Evolutionary conservation across 2,797 vertebrate genomes (phyloP).

Genomic region (Pelobates cultripes): DNA sequence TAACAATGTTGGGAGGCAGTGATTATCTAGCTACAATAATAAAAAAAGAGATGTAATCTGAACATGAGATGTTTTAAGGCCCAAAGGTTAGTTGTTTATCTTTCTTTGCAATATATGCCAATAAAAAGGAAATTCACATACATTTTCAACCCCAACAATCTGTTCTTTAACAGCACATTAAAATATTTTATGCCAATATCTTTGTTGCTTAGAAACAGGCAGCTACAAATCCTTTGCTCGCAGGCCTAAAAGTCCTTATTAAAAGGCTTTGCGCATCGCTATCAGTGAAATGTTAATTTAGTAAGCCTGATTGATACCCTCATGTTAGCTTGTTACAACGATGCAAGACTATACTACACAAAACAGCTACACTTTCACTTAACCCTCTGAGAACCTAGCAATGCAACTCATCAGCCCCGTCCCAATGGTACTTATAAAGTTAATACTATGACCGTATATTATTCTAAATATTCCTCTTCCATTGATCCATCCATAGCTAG

Average conservation of each 20-base stretch:
- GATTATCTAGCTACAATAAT: not conserved
- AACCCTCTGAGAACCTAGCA: too few species aligned
- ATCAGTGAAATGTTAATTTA: conserved; percentile 71
- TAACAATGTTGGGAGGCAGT: not conserved
- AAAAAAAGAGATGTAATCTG: conserved; percentile 7
- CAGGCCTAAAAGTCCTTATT: conserved; percentile 67
- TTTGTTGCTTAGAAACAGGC: conserved; percentile 71
- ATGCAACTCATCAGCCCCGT: not conserved
- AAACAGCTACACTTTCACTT: too few species aligned
- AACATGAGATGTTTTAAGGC: conserved; percentile 6
- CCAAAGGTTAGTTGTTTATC: conserved; percentile 64
- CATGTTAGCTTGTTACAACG: conserved; percentile 49
- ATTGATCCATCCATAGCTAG: too few species aligned
- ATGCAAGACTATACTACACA: too few species aligned
- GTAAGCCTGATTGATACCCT: conserved; percentile 66
- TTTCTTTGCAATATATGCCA: conserved; percentile 62
- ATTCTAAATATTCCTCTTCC: too few species aligned
- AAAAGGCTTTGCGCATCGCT: conserved; percentile 68
- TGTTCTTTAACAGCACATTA: conserved; percentile 66
- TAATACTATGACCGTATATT: too few species aligned
- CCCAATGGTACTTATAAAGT: too few species aligned
- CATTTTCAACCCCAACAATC: conserved; percentile 63
- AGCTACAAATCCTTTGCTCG: conserved; percentile 51
- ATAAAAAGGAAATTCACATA: conserved; percentile 53
- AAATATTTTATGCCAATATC: conserved; percentile 65